phyloP scores from a whole-genome alignment of 1,140 invertebrate species.

The Drosophila arizonae region DNA sequence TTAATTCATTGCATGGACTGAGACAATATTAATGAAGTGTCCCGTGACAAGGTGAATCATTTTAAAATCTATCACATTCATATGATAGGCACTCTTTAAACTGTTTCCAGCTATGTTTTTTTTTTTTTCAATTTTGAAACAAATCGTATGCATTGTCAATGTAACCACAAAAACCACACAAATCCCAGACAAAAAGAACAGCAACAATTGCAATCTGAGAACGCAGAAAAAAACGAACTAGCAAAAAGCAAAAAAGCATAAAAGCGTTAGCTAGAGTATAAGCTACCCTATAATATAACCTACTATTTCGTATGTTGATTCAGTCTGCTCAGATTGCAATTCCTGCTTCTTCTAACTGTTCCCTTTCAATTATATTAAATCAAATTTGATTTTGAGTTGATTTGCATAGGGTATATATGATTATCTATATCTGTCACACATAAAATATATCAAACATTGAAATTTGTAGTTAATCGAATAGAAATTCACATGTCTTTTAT shows the following conservation, averaged over 20 bases:
- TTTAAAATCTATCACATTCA: slow-evolving; percentile 17
- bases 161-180: slow-evolving; percentile 46
- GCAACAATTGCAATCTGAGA: slow-evolving; percentile 51
- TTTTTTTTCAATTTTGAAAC: neutral
- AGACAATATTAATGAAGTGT: slow-evolving; percentile 61
- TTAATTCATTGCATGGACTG: slow-evolving; percentile 35
- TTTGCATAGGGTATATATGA: no score
- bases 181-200: slow-evolving; percentile 21
- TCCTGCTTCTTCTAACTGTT: no score
- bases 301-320: no score
- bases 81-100: neutral
- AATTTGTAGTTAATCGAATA: neutral
- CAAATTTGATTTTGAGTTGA: neutral
- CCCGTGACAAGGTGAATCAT: neutral
- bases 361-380: no score
- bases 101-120: neutral
- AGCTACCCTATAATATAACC: no score
- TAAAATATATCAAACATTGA: neutral
- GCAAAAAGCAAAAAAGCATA: no score
- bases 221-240: neutral
- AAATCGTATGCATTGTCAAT: slow-evolving; percentile 5
- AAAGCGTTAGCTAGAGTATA: no score
- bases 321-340: no score
- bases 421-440: no score
- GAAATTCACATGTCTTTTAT: no score